Percentiles rank a stretch among this genome's conserved stretches.
These are phyloP conservation scores for Holacanthus passer DNA, from an alignment of 2,113 vertebrate genomes.

Conservation along the genomic window DNA sequence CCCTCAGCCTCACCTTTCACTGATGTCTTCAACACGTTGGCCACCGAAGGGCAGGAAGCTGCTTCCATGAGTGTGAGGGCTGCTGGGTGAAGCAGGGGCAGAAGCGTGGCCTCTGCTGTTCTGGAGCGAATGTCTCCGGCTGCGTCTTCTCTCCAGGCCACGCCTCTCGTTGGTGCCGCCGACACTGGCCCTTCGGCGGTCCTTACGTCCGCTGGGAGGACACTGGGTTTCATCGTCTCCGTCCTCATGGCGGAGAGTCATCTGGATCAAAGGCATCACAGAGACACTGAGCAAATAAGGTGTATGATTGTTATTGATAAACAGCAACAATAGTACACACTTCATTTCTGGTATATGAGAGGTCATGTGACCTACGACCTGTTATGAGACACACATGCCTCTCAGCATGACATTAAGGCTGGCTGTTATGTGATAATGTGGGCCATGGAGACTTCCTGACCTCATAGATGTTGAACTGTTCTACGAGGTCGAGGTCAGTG, in stretches of 20 bases:
- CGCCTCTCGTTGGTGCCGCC: slow-evolving; percentile 81
- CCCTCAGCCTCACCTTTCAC: slow-evolving; percentile 88
- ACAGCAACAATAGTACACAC: background rate
- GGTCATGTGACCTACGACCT: background rate
- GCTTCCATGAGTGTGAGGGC: slow-evolving; percentile 67
- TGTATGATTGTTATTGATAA: background rate
- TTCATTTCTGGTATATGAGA: background rate
- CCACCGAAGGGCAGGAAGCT: slow-evolving; percentile 82
- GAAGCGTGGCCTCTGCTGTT: slow-evolving; percentile 86
- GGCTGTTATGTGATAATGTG: background rate
- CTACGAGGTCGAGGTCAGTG: slow-evolving; percentile 94
- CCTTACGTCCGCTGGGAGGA: slow-evolving; percentile 86
- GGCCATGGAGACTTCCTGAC: slow-evolving; percentile 74
- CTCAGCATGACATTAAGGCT: background rate
- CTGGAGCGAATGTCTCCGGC: slow-evolving; percentile 94
- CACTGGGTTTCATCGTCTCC: slow-evolving; percentile 88
- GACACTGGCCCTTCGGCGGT: slow-evolving; percentile 90
- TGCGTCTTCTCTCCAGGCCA: slow-evolving; percentile 91
- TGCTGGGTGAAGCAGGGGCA: slow-evolving; percentile 88
- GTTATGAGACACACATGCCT: background rate
- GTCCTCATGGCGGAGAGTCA: slow-evolving; percentile 91
- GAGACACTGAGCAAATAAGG: slow-evolving; percentile 9
- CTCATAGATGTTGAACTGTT: slow-evolving; percentile 98
- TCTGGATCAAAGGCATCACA: slow-evolving; percentile 75
- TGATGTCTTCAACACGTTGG: slow-evolving; percentile 85